Percentiles rank a stretch among this genome's conserved stretches.
phyloP scores from a whole-genome alignment of 2,113 vertebrate species.

The Paramisgurnus dabryanus region DNA sequence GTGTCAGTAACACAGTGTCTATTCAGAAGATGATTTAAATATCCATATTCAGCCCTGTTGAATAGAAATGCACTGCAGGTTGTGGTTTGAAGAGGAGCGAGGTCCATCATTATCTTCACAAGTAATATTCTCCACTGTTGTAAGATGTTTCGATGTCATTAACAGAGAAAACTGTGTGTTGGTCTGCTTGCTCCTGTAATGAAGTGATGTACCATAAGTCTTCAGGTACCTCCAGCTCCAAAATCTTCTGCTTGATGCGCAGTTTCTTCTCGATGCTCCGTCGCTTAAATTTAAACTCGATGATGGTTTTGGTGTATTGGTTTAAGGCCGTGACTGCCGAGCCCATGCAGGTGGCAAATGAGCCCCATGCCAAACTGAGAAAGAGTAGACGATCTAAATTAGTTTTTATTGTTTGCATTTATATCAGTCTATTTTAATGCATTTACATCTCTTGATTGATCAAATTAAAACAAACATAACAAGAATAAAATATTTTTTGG shows the following conservation, averaged over 20 bases:
- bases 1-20: not conserved
- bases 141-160: conserved; percentile 67
- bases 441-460: no score
- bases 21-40: not conserved
- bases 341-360: conserved; percentile 89
- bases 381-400: not conserved
- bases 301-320: conserved; percentile 83
- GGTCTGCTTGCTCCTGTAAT: conserved; percentile 62
- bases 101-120: conserved; percentile 38
- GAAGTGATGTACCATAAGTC: conserved; percentile 79
- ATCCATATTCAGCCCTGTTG: not conserved
- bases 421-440: no score
- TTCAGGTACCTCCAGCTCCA: conserved; percentile 71
- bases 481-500: no score
- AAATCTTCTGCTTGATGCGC: conserved; percentile 73
- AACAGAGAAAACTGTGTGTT: conserved; percentile 58
- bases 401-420: no score
- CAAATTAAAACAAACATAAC: no score
- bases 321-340: conserved; percentile 83
- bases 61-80: not conserved
- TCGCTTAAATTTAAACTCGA: conserved; percentile 85
- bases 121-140: conserved; percentile 63
- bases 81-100: not conserved
- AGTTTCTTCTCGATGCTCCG: conserved; percentile 81
- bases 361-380: conserved; percentile 85